Percentiles rank a stretch among this genome's conserved stretches.
Conservation (phyloP, 2,888 invertebrate genomes). For the Baronia brevicornis region DNA sequence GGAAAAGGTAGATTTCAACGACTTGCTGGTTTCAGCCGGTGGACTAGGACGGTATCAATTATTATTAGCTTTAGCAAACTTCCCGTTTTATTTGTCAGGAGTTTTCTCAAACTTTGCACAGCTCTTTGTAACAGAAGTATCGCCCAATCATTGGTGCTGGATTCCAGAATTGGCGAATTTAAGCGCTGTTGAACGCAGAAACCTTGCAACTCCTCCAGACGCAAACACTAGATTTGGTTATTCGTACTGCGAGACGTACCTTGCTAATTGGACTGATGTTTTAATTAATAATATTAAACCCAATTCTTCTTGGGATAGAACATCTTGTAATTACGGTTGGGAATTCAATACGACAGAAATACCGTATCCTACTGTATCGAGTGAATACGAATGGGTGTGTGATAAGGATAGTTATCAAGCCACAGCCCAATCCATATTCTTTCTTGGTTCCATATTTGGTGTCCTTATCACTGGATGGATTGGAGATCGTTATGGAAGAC, state of each 20-base stretch:
- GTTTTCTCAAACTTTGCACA: slow-evolving; percentile 36
- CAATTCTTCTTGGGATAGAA: slow-evolving; percentile 33
- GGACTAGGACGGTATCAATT: slow-evolving; percentile 38
- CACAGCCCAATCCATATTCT: slow-evolving; percentile 46
- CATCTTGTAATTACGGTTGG: slow-evolving; percentile 45
- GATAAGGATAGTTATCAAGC: slow-evolving; percentile 48
- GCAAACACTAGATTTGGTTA: slow-evolving; percentile 38
- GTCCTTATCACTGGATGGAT: slow-evolving; percentile 46
- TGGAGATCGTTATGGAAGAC: slow-evolving; percentile 43
- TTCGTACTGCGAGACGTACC: slow-evolving; percentile 37
- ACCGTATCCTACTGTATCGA: slow-evolving; percentile 48
- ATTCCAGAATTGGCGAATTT: slow-evolving; percentile 38
- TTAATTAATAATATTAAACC: slow-evolving; percentile 28
- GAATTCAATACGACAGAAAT: slow-evolving; percentile 48
- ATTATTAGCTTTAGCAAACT: slow-evolving; percentile 30
- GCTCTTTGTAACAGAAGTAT: slow-evolving; percentile 38
- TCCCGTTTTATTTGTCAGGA: slow-evolving; percentile 37
- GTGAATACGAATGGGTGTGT: slow-evolving; percentile 49
- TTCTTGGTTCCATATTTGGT: slow-evolving; percentile 42
- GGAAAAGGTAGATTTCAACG: slow-evolving; percentile 32
- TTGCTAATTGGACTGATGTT: slow-evolving; percentile 43
- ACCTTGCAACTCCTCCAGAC: slow-evolving; percentile 10
- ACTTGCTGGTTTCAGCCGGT: slow-evolving; percentile 35
- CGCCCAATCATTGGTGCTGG: slow-evolving; percentile 41
- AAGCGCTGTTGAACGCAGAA: slow-evolving; percentile 29